phyloP scores from a whole-genome alignment of 2,888 invertebrate genomes.

The Deilephila elpenor region DNA sequence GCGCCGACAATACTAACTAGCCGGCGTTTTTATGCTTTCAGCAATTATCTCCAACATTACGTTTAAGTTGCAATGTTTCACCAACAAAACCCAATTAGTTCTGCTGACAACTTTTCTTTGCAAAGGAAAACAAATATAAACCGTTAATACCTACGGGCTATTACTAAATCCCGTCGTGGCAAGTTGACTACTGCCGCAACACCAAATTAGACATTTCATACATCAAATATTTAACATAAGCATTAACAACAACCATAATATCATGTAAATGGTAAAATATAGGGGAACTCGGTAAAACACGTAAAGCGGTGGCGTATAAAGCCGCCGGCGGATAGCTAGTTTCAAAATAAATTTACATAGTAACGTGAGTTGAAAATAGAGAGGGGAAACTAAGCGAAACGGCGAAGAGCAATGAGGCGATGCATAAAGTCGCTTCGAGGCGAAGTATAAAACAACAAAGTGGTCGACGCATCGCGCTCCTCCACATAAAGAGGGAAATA shows the following conservation, averaged over 20 bases:
- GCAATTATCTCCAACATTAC: constrained; percentile 6
- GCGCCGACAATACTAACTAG: constrained; percentile 55
- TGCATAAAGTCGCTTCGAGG: constrained; percentile 79
- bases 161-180: background rate
- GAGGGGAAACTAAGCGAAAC: constrained; percentile 79
- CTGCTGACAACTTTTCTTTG: background rate
- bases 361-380: constrained; percentile 80
- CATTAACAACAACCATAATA: constrained; percentile 4
- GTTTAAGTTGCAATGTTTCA: constrained; percentile 10
- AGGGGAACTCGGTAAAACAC: constrained; percentile 26
- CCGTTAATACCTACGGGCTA: background rate
- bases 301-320: constrained; percentile 42
- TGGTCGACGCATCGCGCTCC: constrained; percentile 77
- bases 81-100: constrained; percentile 9
- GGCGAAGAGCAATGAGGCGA: constrained; percentile 81
- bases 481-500: constrained; percentile 74
- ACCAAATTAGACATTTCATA: constrained; percentile 5
- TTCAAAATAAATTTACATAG: constrained; percentile 78
- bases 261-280: constrained; percentile 26
- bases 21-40: constrained; percentile 61
- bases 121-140: background rate
- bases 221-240: constrained; percentile 14
- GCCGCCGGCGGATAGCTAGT: constrained; percentile 57
- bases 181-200: background rate
- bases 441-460: constrained; percentile 84